Percentiles rank a stretch among this genome's conserved stretches.
Evolutionary conservation across 1,140 invertebrate species (phyloP).

Genomic region (Drosophila nikananu): DNA sequence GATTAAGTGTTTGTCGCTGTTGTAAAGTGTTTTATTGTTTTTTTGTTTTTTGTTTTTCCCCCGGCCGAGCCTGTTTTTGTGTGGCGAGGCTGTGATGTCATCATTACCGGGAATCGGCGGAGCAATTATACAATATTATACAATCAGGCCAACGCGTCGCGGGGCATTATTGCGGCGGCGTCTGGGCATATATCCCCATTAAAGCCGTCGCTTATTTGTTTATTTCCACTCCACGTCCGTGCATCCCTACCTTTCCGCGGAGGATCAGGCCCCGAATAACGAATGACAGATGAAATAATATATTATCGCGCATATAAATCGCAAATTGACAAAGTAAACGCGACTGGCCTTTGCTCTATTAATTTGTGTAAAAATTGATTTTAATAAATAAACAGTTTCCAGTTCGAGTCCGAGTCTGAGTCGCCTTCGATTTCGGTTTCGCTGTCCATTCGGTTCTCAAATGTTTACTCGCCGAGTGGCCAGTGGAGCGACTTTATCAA

Average conservation of each 20-base stretch:
- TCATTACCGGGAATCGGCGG: constrained; percentile 49
- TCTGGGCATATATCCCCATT: constrained; percentile 26
- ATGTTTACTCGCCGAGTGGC: constrained; percentile 47
- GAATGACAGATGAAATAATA: constrained; percentile 6
- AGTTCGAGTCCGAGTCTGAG: background rate
- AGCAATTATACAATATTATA: constrained; percentile 66
- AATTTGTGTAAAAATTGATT: constrained; percentile 59
- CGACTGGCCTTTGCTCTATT: constrained; percentile 47
- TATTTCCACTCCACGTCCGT: constrained; percentile 11
- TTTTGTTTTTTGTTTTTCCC: background rate
- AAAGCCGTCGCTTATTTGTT: constrained; percentile 23
- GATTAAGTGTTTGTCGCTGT: constrained; percentile 36
- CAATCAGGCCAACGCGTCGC: constrained; percentile 39
- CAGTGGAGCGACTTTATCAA: constrained; percentile 67
- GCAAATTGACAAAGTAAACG: constrained; percentile 48
- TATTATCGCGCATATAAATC: constrained; percentile 44
- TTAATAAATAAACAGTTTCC: constrained; percentile 56
- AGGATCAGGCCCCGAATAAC: constrained; percentile 32
- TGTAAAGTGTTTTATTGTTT: constrained; percentile 50
- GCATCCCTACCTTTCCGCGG: background rate
- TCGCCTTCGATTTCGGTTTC: constrained; percentile 19
- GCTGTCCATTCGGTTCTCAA: constrained; percentile 18
- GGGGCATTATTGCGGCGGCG: constrained; percentile 8
- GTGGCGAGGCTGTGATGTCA: constrained; percentile 48
- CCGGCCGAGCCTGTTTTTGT: constrained; percentile 25